These are phyloP conservation scores for Adrianichthys oophorus DNA, from an alignment of 2,797 vertebrate species.

Conservation along the genomic window DNA sequence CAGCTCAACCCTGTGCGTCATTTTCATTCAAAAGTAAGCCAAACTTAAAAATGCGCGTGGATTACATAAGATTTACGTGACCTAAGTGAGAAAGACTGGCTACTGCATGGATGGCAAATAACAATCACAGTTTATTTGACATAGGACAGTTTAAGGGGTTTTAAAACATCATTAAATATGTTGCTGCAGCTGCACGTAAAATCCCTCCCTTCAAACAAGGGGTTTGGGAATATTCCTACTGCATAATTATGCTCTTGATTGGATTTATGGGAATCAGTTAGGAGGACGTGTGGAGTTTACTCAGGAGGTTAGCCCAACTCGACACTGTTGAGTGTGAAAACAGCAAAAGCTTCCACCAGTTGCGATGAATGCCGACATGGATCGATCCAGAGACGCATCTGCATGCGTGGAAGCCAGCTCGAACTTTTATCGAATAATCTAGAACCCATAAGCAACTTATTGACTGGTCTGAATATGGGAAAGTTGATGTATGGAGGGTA, in stretches of 20 bases:
- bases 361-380: conserved; percentile 28
- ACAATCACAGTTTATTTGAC: conserved; percentile 10
- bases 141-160: conserved; percentile 8
- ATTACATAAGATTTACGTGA: conserved; percentile 26
- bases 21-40: conserved; percentile 30
- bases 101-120: not conserved
- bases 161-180: conserved; percentile 9
- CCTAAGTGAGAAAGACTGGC: conserved; percentile 26
- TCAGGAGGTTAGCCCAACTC: conserved; percentile 16
- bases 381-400: conserved; percentile 55
- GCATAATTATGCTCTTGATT: conserved; percentile 41
- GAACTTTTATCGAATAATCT: conserved; percentile 60
- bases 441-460: conserved; percentile 51
- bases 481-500: conserved; percentile 5
- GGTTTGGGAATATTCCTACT: conserved; percentile 30
- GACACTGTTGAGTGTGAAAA: conserved; percentile 15
- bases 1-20: conserved; percentile 41
- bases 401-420: conserved; percentile 34
- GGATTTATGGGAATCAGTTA: conserved; percentile 46
- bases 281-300: conserved; percentile 23
- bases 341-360: conserved; percentile 47
- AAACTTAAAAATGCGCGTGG: conserved; percentile 40
- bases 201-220: conserved; percentile 21
- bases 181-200: not conserved
- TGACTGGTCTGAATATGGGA: conserved; percentile 32